Evolutionary conservation across 2,113 vertebrate genomes (phyloP), one percentile per base, ranked within the genome.

Genomic region (Orientallactaga bullata): DNA sequence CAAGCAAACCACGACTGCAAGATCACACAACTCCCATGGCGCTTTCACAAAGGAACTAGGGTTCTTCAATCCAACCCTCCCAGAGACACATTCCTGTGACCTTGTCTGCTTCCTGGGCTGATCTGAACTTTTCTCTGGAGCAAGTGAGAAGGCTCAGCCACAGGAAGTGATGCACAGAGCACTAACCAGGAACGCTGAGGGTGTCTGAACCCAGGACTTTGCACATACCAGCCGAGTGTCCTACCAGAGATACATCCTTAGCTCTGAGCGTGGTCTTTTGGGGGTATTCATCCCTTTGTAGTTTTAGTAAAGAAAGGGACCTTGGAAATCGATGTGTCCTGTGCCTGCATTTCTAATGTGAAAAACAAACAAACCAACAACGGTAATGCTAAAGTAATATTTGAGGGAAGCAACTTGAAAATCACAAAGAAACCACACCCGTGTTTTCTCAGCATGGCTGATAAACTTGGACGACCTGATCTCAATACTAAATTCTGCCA

Each of bases 71-170:
- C 35, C 4, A 13, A 47, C 20, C 61, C 32, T 71, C 68, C 66
- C 5, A 0, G 1, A 23, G 3, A n/a, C 55, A 72, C 3, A 1
- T 11, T 9, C 8, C 72, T 21, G 37, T 4, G 21, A 12, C 35
- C 10, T 11, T 0, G 5, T 35, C 72, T 30, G 42, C 4, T 2
- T 2, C 30, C 0, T 0, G 11, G 30, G 23, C 21, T 61, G 42
- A 18, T 18, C 24, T 20, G 39, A 55, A 1, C 47, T 63, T 72
- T 61, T 9, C 15, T 74, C 55, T 24, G 0, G 5, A 37, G 58
- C 11, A 39, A 24, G 15, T 0, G 1, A 35, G 5, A 42, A 39
- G 69, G 39, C 15, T 92, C 30, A 51, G 32, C 13, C 26, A 76
- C 13, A 35, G 20, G 51, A 61, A 39, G 7, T 28, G 24, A 21